A percentile compares a stretch with the other conserved stretches of the same genome.
phyloP scores from a whole-genome alignment of 2,888 invertebrate genomes.

The Spilarctia lutea region DNA sequence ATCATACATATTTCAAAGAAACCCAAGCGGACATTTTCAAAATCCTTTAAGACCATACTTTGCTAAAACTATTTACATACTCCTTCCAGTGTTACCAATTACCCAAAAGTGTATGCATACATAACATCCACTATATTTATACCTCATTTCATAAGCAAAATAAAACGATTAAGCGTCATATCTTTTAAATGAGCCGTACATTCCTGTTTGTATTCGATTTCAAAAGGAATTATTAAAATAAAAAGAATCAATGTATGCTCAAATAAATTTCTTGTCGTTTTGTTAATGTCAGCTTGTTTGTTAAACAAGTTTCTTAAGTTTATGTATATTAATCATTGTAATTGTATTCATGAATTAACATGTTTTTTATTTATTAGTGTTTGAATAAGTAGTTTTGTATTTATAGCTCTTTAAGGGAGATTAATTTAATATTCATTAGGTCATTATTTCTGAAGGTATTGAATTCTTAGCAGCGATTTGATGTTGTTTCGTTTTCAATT shows the following conservation, averaged over 20 bases:
- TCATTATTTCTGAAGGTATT: neutral
- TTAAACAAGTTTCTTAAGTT: slow-evolving; percentile 24
- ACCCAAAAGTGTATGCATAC: neutral
- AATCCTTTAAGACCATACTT: neutral
- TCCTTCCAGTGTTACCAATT: neutral
- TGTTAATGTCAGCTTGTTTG: slow-evolving; percentile 46
- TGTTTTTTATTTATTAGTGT: neutral
- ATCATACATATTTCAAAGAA: no score
- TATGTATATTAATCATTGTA: slow-evolving; percentile 8
- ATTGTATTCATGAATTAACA: neutral
- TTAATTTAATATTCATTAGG: neutral
- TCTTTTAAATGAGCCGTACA: neutral
- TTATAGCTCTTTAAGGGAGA: neutral
- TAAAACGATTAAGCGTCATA: neutral
- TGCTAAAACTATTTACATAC: neutral
- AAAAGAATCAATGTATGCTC: slow-evolving; percentile 26
- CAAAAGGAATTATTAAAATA: slow-evolving; percentile 7
- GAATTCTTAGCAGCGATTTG: neutral
- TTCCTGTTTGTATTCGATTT: slow-evolving; percentile 6
- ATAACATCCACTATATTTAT: neutral
- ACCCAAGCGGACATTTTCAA: no score
- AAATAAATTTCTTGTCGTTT: slow-evolving; percentile 31
- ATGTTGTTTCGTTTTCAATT: neutral
- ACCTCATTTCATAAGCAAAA: neutral
- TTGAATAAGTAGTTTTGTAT: neutral